These are phyloP conservation scores for Trissolcus brochymenae DNA, from an alignment of 2,888 invertebrate genomes.

Conservation along the genomic window DNA sequence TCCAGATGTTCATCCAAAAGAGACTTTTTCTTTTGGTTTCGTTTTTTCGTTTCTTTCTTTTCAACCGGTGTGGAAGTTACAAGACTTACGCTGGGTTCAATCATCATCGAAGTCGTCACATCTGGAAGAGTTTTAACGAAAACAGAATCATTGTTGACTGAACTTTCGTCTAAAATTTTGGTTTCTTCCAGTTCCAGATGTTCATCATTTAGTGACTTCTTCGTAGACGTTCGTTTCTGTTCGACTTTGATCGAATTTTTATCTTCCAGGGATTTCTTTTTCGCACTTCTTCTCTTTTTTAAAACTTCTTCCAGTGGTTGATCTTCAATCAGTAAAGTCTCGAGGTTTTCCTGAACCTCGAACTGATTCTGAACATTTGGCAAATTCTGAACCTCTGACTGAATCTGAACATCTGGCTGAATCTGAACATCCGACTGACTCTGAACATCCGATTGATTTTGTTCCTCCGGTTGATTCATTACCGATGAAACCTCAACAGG, in stretches of 20 bases:
- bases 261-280: conserved; percentile 32
- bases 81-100: too few species aligned
- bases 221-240: conserved; percentile 1
- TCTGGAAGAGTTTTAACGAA: background rate
- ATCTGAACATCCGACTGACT: too few species aligned
- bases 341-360: too few species aligned
- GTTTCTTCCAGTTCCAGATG: background rate
- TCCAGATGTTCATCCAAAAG: background rate
- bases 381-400: too few species aligned
- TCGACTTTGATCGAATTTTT: background rate
- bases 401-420: too few species aligned
- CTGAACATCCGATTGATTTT: too few species aligned
- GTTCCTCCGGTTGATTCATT: too few species aligned
- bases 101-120: too few species aligned
- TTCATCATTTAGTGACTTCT: conserved; percentile 8
- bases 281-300: background rate
- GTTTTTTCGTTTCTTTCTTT: conserved; percentile 1
- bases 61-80: background rate
- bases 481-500: too few species aligned
- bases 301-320: background rate
- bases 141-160: too few species aligned
- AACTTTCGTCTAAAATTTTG: background rate
- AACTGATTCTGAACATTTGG: too few species aligned
- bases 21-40: conserved; percentile 9
- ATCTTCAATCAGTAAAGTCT: too few species aligned